phyloP scores from a whole-genome alignment of 2,797 vertebrate genomes.

The Loriculus beryllinus region DNA sequence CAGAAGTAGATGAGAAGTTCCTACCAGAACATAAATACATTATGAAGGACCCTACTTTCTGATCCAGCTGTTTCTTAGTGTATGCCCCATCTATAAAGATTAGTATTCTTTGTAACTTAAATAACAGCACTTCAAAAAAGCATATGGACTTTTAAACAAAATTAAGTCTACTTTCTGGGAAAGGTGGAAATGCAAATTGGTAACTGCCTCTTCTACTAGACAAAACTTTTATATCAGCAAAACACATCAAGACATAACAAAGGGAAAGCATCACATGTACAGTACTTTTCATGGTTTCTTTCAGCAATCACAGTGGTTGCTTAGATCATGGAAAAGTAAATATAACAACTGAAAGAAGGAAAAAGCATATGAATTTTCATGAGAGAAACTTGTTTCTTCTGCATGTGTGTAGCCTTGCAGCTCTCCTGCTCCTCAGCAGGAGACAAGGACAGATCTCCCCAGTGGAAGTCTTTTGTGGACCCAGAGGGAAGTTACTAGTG shows the following conservation, averaged over 20 bases:
- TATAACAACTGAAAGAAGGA: neutral
- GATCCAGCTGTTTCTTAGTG: neutral
- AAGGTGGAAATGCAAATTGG: neutral
- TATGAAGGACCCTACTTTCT: neutral
- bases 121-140: neutral
- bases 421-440: slow-evolving; percentile 61
- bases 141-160: neutral
- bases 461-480: slow-evolving; percentile 69
- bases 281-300: neutral
- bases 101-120: neutral
- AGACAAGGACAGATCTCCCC: slow-evolving; percentile 16
- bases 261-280: neutral
- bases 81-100: neutral
- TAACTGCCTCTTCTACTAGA: neutral
- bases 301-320: neutral
- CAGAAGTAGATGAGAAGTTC: neutral
- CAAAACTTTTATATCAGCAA: neutral
- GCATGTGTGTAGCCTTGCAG: slow-evolving; percentile 42
- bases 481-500: slow-evolving; percentile 62
- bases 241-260: neutral
- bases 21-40: neutral
- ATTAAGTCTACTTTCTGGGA: neutral
- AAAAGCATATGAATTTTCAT: neutral
- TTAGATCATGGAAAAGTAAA: neutral
- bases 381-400: slow-evolving; percentile 27